phyloP scores from a whole-genome alignment of 2,797 vertebrate species.

The Syndactyla subalaris region DNA sequence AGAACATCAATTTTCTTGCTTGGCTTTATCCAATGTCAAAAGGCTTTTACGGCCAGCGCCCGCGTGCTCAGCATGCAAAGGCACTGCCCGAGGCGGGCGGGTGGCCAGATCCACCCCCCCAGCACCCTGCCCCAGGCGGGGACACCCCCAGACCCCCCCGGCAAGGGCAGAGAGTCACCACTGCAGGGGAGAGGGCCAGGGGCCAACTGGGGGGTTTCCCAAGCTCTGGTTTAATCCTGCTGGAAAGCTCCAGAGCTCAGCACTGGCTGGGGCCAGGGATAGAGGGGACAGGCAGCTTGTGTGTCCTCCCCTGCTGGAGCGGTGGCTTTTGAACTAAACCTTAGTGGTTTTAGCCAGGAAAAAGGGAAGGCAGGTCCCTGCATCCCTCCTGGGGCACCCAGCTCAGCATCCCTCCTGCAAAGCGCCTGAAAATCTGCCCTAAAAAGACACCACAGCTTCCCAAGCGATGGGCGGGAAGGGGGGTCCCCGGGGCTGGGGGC shows the following conservation, averaged over 20 bases:
- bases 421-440: not conserved
- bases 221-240: not conserved
- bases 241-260: not conserved
- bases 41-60: conserved; percentile 61
- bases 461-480: accelerated
- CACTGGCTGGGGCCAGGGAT: not conserved
- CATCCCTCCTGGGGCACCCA: not conserved
- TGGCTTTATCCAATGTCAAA: conserved; percentile 75
- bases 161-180: not conserved
- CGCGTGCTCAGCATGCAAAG: conserved; percentile 62
- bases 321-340: not conserved
- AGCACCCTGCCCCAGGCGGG: not conserved
- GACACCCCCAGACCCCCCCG: not conserved
- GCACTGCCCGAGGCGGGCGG: not conserved
- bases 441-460: not conserved
- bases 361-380: not conserved
- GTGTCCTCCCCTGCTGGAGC: not conserved
- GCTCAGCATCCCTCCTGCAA: not conserved
- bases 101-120: not conserved
- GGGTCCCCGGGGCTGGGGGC: not conserved
- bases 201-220: not conserved
- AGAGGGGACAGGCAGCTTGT: not conserved
- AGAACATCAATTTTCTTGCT: conserved; percentile 74
- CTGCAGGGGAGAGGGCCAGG: not conserved
- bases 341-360: not conserved